Conservation (phyloP, 2,113 vertebrate genomes). For the Stomatorhinus ivindoensis region DNA sequence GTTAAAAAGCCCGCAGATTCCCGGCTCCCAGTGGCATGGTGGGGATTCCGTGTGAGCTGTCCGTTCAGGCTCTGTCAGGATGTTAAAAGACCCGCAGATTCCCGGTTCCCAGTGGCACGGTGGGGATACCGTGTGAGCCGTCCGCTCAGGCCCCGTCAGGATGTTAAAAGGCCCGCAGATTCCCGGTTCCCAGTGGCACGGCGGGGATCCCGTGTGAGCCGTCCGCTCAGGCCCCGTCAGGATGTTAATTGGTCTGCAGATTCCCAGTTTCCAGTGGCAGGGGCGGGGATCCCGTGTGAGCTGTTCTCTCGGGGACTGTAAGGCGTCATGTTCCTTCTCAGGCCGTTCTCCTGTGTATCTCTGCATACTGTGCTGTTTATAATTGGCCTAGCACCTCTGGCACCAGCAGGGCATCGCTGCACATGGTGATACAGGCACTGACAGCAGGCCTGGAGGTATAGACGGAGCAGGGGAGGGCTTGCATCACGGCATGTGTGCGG, state of each 20-base stretch:
- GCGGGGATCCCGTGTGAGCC: not conserved
- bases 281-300: not conserved
- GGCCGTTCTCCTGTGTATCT: not conserved
- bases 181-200: not conserved
- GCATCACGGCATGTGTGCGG: not conserved
- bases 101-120: not conserved
- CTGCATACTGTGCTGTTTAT: not conserved
- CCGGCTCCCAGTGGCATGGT: not conserved
- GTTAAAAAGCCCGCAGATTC: not conserved
- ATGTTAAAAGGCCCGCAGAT: not conserved
- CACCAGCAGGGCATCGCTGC: constrained; percentile 17
- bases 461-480: not conserved
- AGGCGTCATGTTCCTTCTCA: not conserved
- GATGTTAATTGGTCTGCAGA: not conserved
- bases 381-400: not conserved
- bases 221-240: not conserved
- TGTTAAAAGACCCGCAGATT: not conserved
- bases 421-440: constrained; percentile 6
- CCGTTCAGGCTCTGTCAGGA: not conserved
- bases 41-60: not conserved
- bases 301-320: not conserved
- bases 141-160: not conserved
- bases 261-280: not conserved
- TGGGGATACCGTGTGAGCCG: not conserved
- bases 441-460: not conserved